phyloP scores from a whole-genome alignment of 2,888 invertebrate genomes.

The Eupithecia subfuscata region DNA sequence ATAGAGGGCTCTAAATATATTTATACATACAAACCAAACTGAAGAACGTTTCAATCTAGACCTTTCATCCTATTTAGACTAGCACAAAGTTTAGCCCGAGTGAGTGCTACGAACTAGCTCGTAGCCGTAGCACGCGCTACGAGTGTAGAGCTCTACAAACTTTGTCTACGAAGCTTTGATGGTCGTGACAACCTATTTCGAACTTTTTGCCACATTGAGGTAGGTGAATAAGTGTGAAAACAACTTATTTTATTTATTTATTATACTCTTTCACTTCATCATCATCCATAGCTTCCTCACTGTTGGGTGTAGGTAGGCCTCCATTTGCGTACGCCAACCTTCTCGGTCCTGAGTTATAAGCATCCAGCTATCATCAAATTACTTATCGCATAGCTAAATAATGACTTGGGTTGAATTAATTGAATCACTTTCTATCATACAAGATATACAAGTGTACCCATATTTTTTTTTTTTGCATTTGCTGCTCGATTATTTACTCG shows the following conservation, averaged over 20 bases:
- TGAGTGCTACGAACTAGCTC: conserved; percentile 1
- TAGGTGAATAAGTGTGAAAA: too few species aligned
- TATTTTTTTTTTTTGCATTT: neutral
- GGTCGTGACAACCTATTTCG: neutral
- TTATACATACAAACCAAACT: too few species aligned
- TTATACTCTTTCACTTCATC: too few species aligned
- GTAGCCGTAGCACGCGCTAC: neutral
- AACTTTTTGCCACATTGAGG: too few species aligned
- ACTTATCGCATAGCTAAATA: too few species aligned
- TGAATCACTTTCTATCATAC: neutral
- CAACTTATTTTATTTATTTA: too few species aligned
- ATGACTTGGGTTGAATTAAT: neutral
- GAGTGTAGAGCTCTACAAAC: neutral
- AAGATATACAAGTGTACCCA: neutral
- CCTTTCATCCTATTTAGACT: neutral
- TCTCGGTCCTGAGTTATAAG: too few species aligned
- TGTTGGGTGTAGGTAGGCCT: too few species aligned
- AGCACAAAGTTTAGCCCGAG: neutral
- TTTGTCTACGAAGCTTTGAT: conserved; percentile 29
- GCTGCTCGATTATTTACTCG: neutral
- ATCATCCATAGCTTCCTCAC: too few species aligned
- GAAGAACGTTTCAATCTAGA: neutral
- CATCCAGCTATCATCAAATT: too few species aligned
- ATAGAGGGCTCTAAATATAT: too few species aligned
- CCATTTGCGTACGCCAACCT: too few species aligned